Conservation (phyloP, 1,140 invertebrate species). For the Meloidogyne chitwoodi region DNA sequence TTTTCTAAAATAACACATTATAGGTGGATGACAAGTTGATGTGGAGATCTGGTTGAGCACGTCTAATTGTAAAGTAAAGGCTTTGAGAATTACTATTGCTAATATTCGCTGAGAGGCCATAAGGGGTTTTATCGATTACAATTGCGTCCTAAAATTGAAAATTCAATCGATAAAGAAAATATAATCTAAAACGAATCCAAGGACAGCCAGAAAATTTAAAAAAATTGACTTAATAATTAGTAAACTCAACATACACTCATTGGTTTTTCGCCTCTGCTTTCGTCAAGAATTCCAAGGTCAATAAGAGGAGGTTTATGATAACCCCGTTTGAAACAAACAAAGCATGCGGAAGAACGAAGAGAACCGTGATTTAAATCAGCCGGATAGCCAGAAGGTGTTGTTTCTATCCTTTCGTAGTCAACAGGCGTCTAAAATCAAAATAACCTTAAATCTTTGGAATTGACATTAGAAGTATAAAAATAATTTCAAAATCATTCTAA, state of each 20-base stretch:
- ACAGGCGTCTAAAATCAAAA: slow-evolving; percentile 65
- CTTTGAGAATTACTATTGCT: slow-evolving; percentile 78
- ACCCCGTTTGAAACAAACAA: slow-evolving; percentile 79
- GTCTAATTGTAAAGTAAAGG: slow-evolving; percentile 87
- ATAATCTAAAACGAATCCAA: too few relatives aligned
- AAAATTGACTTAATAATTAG: slow-evolving; percentile 60
- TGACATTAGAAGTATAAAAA: background rate
- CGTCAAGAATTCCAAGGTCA: slow-evolving; percentile 75
- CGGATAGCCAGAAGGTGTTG: slow-evolving; percentile 74
- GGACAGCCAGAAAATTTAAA: too few relatives aligned
- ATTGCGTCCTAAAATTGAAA: background rate
- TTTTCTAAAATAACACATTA: slow-evolving; percentile 84
- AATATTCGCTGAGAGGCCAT: slow-evolving; percentile 83
- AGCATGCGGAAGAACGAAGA: slow-evolving; percentile 83
- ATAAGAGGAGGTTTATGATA: slow-evolving; percentile 90
- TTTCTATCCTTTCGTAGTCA: slow-evolving; percentile 76
- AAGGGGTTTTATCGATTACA: slow-evolving; percentile 69
- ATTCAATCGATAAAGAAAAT: background rate
- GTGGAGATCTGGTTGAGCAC: slow-evolving; percentile 78
- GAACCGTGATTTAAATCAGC: slow-evolving; percentile 97
- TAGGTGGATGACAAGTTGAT: slow-evolving; percentile 94
- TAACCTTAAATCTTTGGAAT: background rate
- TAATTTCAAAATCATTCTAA: background rate
- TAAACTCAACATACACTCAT: slow-evolving; percentile 76
- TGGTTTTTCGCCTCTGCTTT: slow-evolving; percentile 66